Base-by-base conservation (phyloP, 1,140 invertebrate species). In the Pseudobourletiella spinata region DNA sequence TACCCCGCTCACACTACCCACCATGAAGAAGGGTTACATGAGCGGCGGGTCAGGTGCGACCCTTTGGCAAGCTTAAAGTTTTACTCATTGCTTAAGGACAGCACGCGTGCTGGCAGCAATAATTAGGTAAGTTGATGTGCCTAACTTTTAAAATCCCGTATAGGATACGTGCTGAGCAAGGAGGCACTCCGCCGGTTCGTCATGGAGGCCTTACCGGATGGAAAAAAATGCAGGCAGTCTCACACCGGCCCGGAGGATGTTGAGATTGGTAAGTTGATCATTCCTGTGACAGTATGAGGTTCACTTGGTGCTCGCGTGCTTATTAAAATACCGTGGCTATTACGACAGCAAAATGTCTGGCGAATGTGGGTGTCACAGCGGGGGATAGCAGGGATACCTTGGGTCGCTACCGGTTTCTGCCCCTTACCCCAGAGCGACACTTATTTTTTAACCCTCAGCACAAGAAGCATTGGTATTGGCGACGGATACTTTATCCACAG, bases 381-480 rank as follows among this genome's bases (percentile, higher is more conserved):
- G 88, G 86, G 67, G 92, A 96, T 72, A 87, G 89, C 0, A 78
- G 91, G 8, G 95, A 98, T 77, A 77, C 80, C 0, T 76, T 86
- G 35, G 88, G 90, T 1, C 80, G 92, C 11, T 89, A 91, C 1
- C 80, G 93, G 32, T 97, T 97, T 76, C 91, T 97, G 74, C 93
- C 93, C 1, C 95, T 96, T 75, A 83, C 89, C 2, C 90, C 91
- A 0, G 88, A 92, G 71, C 87, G 91, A 73, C 93, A 96, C 76
- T 74, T 66, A 2, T 62, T 66, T 24, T n/a, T n/a, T n/a, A n/a
- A n/a, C n/a, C n/a, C n/a, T n/a, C n/a, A n/a, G n/a, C n/a, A n/a
- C n/a, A n/a, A n/a, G n/a, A n/a, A n/a, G n/a, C n/a, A n/a, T n/a
- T n/a, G n/a, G n/a, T n/a, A n/a, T n/a, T n/a, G n/a, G n/a, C n/a